Conservation (phyloP, 2,797 vertebrate species). For the Sebastes trivittatus region DNA sequence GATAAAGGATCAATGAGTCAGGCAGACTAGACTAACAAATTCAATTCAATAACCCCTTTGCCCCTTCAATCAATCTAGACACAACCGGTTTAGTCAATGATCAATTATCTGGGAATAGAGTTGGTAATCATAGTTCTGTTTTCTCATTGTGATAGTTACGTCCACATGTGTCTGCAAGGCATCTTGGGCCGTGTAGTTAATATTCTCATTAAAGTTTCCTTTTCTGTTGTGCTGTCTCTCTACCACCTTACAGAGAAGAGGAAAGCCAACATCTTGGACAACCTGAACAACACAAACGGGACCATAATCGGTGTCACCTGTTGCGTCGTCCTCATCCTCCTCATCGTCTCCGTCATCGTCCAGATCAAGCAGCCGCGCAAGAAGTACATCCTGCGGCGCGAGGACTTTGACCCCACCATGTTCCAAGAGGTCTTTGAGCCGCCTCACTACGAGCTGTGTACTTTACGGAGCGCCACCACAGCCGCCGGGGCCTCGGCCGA, state of each 20-base stretch:
- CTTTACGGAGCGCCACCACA: conserved; percentile 87
- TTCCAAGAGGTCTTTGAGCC: conserved; percentile 99
- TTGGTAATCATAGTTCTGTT: background rate
- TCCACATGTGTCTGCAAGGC: background rate
- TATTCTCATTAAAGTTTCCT: background rate
- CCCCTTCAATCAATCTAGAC: fast-evolving
- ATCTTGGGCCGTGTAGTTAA: background rate
- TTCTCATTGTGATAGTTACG: background rate
- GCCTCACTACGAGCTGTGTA: conserved; percentile 97
- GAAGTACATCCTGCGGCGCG: conserved; percentile 93
- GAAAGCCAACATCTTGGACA: conserved; percentile 95
- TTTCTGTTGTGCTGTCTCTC: conserved; percentile 23
- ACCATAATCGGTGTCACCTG: conserved; percentile 97
- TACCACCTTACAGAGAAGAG: conserved; percentile 87
- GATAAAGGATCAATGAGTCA: no score
- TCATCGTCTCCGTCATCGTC: conserved; percentile 94
- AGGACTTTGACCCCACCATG: conserved; percentile 97
- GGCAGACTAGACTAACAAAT: no score
- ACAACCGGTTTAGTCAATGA: no score
- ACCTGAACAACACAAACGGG: conserved; percentile 97
- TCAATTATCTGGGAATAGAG: background rate
- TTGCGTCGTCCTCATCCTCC: conserved; percentile 96
- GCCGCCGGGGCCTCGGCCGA: conserved; percentile 87
- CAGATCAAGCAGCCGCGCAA: conserved; percentile 99
- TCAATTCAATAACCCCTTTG: no score